These are phyloP conservation scores for Xyrichtys novacula DNA, from an alignment of 2,797 vertebrate genomes.

Conservation along the genomic window DNA sequence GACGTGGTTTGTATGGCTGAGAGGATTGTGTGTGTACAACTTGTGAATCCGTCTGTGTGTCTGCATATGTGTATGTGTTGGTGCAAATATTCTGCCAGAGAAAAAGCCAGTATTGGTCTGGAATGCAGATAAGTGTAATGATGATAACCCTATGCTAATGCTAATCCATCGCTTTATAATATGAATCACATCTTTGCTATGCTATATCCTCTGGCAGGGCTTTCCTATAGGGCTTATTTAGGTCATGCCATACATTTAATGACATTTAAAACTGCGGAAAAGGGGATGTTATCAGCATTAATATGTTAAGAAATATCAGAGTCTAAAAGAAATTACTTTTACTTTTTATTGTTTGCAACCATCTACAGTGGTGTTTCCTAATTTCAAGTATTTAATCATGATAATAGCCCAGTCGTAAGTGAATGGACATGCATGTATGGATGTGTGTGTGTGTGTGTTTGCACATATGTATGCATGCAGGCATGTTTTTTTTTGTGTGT, in stretches of 20 bases:
- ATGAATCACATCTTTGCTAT: slow-evolving; percentile 40
- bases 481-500: slow-evolving; percentile 35
- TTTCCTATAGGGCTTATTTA: slow-evolving; percentile 42
- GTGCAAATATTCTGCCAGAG: slow-evolving; percentile 30
- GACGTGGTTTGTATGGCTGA: slow-evolving; percentile 40
- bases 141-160: slow-evolving; percentile 45
- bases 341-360: slow-evolving; percentile 36
- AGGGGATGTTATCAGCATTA: slow-evolving; percentile 13
- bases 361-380: slow-evolving; percentile 47
- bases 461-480: slow-evolving; percentile 40
- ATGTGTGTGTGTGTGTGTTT: slow-evolving; percentile 33
- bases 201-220: slow-evolving; percentile 14
- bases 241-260: slow-evolving; percentile 33
- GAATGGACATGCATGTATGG: slow-evolving; percentile 29
- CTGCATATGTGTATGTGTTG: slow-evolving; percentile 11
- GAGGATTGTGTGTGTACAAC: slow-evolving; percentile 2
- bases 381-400: slow-evolving; percentile 69
- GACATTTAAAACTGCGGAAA: slow-evolving; percentile 18
- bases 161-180: slow-evolving; percentile 45
- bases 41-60: background rate
- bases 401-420: slow-evolving; percentile 55
- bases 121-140: slow-evolving; percentile 49
- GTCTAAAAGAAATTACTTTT: slow-evolving; percentile 39
- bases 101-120: slow-evolving; percentile 29
- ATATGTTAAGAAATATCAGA: slow-evolving; percentile 35